Evolutionary conservation across 2,113 vertebrate species (phyloP).

Genomic region (Hiodon tergisus): DNA sequence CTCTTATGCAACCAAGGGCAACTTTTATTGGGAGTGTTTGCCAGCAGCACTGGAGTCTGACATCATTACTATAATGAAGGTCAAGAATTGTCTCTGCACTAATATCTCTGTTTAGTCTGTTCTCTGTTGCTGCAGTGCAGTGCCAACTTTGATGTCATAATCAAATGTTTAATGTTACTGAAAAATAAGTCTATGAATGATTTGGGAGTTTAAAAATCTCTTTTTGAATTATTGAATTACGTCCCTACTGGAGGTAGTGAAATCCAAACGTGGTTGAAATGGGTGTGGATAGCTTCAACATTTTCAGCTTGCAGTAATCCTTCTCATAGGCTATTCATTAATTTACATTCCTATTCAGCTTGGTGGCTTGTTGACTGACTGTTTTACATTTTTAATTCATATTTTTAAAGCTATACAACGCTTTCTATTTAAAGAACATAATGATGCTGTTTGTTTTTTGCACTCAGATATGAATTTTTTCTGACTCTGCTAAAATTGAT

Average conservation of each 20-base stretch:
- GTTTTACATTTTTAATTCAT: background rate
- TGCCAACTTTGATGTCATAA: background rate
- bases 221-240: no score
- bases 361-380: background rate
- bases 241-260: no score
- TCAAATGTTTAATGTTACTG: background rate
- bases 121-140: background rate
- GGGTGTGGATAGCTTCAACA: no score
- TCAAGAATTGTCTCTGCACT: background rate
- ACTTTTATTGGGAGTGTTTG: background rate
- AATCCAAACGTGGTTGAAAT: no score
- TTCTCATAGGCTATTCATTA: no score
- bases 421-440: no score
- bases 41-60: background rate
- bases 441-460: no score
- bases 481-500: no score
- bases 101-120: constrained; percentile 7
- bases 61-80: constrained; percentile 5
- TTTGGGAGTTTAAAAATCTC: background rate
- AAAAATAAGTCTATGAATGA: background rate
- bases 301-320: no score
- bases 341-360: no score
- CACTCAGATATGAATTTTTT: no score
- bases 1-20: constrained; percentile 12
- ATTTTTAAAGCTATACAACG: no score